phyloP scores from a whole-genome alignment of 1,140 invertebrate species.

The Ooceraea biroi region DNA sequence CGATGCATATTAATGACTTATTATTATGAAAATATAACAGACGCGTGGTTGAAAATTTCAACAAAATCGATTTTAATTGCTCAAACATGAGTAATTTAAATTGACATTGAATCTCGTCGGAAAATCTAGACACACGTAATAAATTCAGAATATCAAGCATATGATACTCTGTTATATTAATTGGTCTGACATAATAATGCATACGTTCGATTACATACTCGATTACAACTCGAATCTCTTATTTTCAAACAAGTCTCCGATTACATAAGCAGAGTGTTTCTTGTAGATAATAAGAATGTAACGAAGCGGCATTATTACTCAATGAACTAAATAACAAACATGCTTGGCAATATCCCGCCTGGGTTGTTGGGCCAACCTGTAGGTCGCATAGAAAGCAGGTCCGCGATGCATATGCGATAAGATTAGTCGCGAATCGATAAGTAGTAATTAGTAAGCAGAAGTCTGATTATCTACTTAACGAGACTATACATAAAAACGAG shows the following conservation, averaged over 20 bases:
- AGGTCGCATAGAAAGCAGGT: constrained; percentile 37
- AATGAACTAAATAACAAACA: constrained; percentile 8
- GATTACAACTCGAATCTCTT: background rate
- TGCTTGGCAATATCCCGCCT: background rate
- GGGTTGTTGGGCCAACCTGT: background rate
- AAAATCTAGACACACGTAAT: too few species aligned
- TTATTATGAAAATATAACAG: constrained; percentile 20
- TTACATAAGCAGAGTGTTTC: background rate
- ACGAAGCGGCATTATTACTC: background rate
- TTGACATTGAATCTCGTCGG: too few species aligned
- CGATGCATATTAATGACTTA: constrained; percentile 46
- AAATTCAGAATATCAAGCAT: too few species aligned
- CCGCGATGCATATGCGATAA: constrained; percentile 63
- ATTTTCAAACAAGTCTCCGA: background rate
- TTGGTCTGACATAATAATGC: background rate
- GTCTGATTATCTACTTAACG: constrained; percentile 12
- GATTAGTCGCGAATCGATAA: background rate
- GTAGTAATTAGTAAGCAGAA: constrained; percentile 50
- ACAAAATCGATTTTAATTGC: background rate
- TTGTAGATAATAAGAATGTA: constrained; percentile 20
- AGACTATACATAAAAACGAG: background rate
- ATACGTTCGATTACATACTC: too few species aligned
- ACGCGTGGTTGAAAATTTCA: constrained; percentile 17
- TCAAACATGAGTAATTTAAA: too few species aligned
- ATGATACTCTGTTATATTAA: background rate